Conservation (phyloP, 2,797 vertebrate genomes). For the Danio tinwini region DNA sequence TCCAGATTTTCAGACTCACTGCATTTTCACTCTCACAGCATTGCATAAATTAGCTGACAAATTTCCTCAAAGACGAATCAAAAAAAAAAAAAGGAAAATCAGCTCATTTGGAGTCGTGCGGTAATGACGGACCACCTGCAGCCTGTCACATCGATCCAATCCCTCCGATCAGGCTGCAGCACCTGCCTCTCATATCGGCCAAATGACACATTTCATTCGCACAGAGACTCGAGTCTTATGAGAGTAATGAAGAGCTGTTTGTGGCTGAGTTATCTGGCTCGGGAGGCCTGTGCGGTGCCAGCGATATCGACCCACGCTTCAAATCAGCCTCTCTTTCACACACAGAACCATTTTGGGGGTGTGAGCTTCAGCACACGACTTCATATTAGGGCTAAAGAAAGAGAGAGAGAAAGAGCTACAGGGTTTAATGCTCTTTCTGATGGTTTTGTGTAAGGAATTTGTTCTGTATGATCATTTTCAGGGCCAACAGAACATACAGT, state of each 20-base stretch:
- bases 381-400: constrained; percentile 12
- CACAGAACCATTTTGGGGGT: constrained; percentile 20
- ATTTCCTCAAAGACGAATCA: constrained; percentile 1
- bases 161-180: constrained; percentile 20
- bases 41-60: constrained; percentile 17
- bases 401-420: not conserved
- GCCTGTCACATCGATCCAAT: constrained; percentile 47
- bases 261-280: constrained; percentile 40
- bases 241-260: constrained; percentile 62
- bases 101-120: constrained; percentile 32
- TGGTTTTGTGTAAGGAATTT: not conserved
- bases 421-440: not conserved
- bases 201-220: constrained; percentile 55
- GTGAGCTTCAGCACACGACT: constrained; percentile 30
- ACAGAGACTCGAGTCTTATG: constrained; percentile 50
- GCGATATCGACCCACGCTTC: constrained; percentile 41
- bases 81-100: constrained; percentile 27
- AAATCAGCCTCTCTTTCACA: constrained; percentile 39
- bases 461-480: constrained; percentile 3
- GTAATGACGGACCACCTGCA: constrained; percentile 44
- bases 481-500: not conserved
- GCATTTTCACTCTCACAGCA: not conserved
- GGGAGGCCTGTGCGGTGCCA: constrained; percentile 38
- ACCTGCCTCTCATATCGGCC: constrained; percentile 51
- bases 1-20: not conserved